These are phyloP conservation scores for Heliopora coerulea DNA, from an alignment of 92 coral and sea anemone species.

Conservation along the genomic window DNA sequence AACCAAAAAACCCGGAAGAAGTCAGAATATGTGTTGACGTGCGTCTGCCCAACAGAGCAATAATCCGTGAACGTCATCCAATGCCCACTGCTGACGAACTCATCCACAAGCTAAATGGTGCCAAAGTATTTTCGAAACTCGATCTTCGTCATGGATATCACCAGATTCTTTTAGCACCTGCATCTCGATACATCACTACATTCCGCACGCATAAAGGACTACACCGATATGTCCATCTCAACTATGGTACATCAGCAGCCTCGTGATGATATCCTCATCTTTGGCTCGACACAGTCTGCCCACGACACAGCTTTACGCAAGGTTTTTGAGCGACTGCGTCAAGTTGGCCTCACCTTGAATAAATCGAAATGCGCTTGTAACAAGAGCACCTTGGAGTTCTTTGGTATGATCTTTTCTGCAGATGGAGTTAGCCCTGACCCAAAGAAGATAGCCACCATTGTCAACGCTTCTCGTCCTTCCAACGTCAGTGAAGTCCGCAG, in stretches of 20 bases:
- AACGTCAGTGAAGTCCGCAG: conserved; percentile 5
- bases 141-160: conserved; percentile 17
- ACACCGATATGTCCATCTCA: not conserved
- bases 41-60: conserved; percentile 20
- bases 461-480: not conserved
- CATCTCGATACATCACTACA: not conserved
- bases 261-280: conserved; percentile 13
- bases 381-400: not conserved
- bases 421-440: conserved; percentile 15
- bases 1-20: conserved; percentile 23
- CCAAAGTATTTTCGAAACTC: conserved; percentile 15
- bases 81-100: conserved; percentile 25
- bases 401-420: conserved; percentile 22
- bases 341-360: conserved; percentile 12
- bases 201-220: conserved; percentile 21
- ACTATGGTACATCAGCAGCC: conserved; percentile 16
- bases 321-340: not conserved
- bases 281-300: conserved; percentile 7
- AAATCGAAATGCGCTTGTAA: conserved; percentile 1
- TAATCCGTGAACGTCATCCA: conserved; percentile 26
- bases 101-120: conserved; percentile 16
- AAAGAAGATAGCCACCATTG: not conserved
- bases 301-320: conserved; percentile 1
- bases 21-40: conserved; percentile 19
- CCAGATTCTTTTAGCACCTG: conserved; percentile 1